Conservation (phyloP, 2,797 vertebrate genomes). For the Thalassophryne amazonica region DNA sequence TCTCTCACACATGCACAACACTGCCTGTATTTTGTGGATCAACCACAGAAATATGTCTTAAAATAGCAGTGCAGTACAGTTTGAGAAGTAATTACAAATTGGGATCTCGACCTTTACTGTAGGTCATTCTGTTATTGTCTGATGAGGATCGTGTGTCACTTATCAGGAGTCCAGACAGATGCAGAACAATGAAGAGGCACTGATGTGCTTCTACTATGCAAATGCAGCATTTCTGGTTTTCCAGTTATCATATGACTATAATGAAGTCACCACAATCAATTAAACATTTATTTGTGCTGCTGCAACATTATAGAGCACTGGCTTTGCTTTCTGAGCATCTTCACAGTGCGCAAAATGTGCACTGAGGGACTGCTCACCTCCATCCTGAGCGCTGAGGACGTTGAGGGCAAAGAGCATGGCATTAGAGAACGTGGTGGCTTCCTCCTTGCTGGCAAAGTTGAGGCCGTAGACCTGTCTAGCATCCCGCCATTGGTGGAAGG, state of each 20-base stretch:
- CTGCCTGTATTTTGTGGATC: neutral
- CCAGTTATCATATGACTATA: no score
- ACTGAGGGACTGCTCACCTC: conserved; percentile 74
- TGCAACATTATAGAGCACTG: no score
- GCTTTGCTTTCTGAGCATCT: neutral
- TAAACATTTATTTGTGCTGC: no score
- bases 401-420: conserved; percentile 96
- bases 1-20: neutral
- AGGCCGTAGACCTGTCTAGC: conserved; percentile 96
- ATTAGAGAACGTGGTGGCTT: conserved; percentile 95
- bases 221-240: no score
- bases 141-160: conserved; percentile 4
- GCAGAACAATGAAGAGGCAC: no score
- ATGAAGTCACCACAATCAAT: no score
- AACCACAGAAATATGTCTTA: neutral
- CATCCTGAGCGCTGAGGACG: conserved; percentile 93
- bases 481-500: conserved; percentile 97
- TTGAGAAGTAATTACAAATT: neutral
- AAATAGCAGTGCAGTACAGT: conserved; percentile 3
- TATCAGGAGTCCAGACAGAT: no score
- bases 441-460: conserved; percentile 98
- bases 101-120: neutral
- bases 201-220: no score
- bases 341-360: neutral
- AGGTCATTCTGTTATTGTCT: neutral